Conservation (phyloP, 2,888 invertebrate species). For the Leptopilina myrica region DNA sequence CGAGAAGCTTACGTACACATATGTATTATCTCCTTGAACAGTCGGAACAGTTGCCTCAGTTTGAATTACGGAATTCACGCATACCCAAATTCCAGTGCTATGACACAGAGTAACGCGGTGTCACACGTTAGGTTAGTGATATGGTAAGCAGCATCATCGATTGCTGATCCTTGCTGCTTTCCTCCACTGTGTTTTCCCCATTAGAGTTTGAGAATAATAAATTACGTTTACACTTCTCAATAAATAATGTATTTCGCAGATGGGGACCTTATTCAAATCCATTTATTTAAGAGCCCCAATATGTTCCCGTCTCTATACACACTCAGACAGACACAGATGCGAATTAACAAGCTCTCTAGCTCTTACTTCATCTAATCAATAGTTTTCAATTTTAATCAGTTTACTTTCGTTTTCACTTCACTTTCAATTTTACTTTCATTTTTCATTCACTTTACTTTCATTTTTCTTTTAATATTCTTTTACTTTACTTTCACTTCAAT, state of each 20-base stretch:
- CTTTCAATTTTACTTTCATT: no score
- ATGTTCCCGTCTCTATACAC: no score
- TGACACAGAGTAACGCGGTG: neutral
- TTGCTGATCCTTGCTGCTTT: slow-evolving; percentile 10
- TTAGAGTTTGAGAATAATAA: slow-evolving; percentile 13
- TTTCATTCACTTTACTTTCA: no score
- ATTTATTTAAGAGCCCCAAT: no score
- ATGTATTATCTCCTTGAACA: slow-evolving; percentile 18
- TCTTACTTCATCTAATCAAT: no score
- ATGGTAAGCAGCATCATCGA: slow-evolving; percentile 20
- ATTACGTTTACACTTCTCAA: neutral
- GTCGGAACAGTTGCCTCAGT: slow-evolving; percentile 30
- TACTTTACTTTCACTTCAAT: no score
- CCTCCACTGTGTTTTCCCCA: neutral
- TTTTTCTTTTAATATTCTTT: no score
- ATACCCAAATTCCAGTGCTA: slow-evolving; percentile 8
- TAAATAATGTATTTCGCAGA: neutral
- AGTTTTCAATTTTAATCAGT: no score
- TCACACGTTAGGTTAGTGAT: slow-evolving; percentile 27
- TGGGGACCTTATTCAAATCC: neutral
- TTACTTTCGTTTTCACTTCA: no score
- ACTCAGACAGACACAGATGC: no score
- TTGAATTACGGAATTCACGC: slow-evolving; percentile 34
- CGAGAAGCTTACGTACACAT: neutral
- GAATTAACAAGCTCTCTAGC: no score